Percentiles rank a stretch among this genome's conserved stretches.
phyloP scores from a whole-genome alignment of 2,113 vertebrate genomes.

The Elaphurus davidianus region DNA sequence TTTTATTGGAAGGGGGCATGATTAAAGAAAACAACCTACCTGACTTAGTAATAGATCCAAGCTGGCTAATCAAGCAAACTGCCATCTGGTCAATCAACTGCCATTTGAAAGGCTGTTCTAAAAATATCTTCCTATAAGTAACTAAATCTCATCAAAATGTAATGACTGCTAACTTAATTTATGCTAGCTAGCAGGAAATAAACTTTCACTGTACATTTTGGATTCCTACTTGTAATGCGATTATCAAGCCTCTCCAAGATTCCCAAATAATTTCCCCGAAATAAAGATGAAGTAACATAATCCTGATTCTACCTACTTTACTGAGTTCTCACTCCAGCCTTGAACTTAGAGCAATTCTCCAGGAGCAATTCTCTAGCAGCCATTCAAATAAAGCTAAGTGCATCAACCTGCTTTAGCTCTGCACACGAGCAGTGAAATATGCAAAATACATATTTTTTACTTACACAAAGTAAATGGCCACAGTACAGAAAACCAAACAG shows the following conservation, averaged over 20 bases:
- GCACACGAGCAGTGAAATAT: neutral
- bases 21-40: constrained; percentile 20
- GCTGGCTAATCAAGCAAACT: constrained; percentile 33
- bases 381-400: neutral
- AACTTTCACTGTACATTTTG: constrained; percentile 20
- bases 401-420: neutral
- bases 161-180: constrained; percentile 37
- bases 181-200: constrained; percentile 32
- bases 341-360: neutral
- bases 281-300: neutral
- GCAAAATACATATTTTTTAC: neutral
- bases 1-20: neutral
- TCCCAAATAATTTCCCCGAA: neutral
- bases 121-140: constrained; percentile 33
- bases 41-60: constrained; percentile 19
- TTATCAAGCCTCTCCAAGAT: neutral
- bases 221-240: neutral
- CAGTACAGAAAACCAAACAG: neutral
- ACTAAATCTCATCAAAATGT: constrained; percentile 37
- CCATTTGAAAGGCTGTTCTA: constrained; percentile 45
- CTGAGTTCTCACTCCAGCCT: neutral
- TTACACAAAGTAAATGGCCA: neutral
- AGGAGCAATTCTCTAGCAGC: neutral
- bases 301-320: neutral
- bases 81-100: constrained; percentile 43